These are phyloP conservation scores for Phaethon lepturus DNA, from an alignment of 2,113 vertebrate species.

Conservation along the genomic window DNA sequence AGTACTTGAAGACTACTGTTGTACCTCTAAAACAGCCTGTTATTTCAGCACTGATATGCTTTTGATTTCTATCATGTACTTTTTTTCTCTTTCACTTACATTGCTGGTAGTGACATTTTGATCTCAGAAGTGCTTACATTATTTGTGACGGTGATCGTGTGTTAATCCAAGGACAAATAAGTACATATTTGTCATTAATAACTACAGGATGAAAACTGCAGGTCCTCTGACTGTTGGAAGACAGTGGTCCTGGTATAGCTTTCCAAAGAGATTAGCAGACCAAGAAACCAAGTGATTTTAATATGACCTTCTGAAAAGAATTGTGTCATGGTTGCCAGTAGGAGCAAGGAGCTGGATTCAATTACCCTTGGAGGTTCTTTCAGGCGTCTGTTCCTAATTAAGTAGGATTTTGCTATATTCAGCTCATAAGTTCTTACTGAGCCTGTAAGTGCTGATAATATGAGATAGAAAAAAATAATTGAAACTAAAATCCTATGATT, in stretches of 20 bases:
- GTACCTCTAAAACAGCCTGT: not conserved
- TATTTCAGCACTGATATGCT: not conserved
- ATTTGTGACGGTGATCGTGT: not conserved
- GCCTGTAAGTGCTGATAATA: not conserved
- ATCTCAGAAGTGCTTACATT: not conserved
- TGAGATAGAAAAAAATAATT: not conserved
- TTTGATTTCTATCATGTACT: not conserved
- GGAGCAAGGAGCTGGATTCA: conserved; percentile 31
- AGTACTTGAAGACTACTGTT: not conserved
- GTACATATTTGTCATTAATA: not conserved
- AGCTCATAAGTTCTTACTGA: not conserved
- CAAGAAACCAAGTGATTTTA: conserved; percentile 20
- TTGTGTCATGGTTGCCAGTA: not conserved
- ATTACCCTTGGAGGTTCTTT: conserved; percentile 12
- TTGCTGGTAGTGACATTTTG: not conserved
- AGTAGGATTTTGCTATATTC: conserved; percentile 19
- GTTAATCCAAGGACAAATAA: not conserved
- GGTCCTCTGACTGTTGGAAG: not conserved
- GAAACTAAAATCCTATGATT: not conserved
- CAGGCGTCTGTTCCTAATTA: not conserved
- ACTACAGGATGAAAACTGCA: not conserved
- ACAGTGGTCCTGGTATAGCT: not conserved
- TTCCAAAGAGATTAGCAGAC: not conserved
- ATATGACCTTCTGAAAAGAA: conserved; percentile 29
- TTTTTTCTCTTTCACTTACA: not conserved